A percentile compares a stretch with the other conserved stretches of the same genome.
Evolutionary conservation across 1,140 invertebrate species (phyloP).

Genomic region (Stenopsyche tienmushanensis): DNA sequence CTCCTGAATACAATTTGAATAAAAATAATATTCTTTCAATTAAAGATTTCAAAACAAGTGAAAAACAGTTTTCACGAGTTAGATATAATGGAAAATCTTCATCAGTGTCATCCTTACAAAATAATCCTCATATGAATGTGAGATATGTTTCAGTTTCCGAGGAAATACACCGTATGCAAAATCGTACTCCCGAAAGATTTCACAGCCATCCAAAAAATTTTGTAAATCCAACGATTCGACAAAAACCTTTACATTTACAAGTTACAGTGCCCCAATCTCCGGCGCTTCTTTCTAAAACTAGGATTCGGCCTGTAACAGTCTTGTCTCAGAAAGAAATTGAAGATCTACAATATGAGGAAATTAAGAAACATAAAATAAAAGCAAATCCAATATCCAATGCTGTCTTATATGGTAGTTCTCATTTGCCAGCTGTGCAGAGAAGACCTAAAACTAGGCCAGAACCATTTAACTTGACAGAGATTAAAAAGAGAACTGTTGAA

Average conservation of each 20-base stretch:
- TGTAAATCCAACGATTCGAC: constrained; percentile 36
- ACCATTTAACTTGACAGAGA: constrained; percentile 44
- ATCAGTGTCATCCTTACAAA: constrained; percentile 5
- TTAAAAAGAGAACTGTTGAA: constrained; percentile 36
- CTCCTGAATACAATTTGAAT: neutral
- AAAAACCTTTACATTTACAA: constrained; percentile 41
- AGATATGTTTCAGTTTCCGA: constrained; percentile 52
- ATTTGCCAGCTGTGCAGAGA: constrained; percentile 43
- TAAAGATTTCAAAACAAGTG: neutral
- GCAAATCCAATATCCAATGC: constrained; percentile 44
- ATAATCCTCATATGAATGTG: neutral
- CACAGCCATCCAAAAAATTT: constrained; percentile 42
- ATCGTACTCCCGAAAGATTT: constrained; percentile 50
- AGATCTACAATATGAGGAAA: constrained; percentile 44
- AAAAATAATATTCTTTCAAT: neutral
- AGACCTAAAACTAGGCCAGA: constrained; percentile 44
- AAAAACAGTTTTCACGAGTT: neutral
- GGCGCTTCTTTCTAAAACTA: constrained; percentile 46
- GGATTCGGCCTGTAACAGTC: constrained; percentile 40
- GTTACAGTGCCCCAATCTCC: constrained; percentile 49
- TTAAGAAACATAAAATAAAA: constrained; percentile 45
- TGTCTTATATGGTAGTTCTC: constrained; percentile 36
- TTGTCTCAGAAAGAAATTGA: constrained; percentile 46
- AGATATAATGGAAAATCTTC: neutral
- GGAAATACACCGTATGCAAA: constrained; percentile 50